These are phyloP conservation scores for Brachionus sp. DNA, from an alignment of 1,140 invertebrate genomes.

Conservation along the genomic window DNA sequence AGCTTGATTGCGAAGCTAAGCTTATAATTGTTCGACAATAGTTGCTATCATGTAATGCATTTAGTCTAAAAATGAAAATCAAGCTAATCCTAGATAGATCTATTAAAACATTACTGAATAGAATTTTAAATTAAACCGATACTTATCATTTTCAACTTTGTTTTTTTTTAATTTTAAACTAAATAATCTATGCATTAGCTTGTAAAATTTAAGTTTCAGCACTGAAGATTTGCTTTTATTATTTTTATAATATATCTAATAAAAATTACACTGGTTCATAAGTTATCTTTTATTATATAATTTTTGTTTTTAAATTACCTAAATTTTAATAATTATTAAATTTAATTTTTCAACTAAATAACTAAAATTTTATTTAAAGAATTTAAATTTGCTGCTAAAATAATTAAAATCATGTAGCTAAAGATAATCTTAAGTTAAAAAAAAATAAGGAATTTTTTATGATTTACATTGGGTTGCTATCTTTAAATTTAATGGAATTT, in stretches of 20 bases:
- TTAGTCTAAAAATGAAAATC: not conserved
- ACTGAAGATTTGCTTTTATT: not conserved
- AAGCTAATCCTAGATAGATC: not conserved
- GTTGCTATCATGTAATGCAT: not conserved
- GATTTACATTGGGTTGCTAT: not conserved
- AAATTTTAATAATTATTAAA: not conserved
- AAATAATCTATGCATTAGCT: too few species aligned
- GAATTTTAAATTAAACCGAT: not conserved
- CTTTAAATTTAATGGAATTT: too few species aligned
- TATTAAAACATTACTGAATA: not conserved
- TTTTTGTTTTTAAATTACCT: not conserved
- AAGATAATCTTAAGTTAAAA: not conserved
- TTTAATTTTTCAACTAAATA: not conserved
- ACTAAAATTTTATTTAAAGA: not conserved
- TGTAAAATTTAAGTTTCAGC: too few species aligned
- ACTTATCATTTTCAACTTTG: not conserved
- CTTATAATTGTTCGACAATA: not conserved
- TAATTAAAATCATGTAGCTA: not conserved
- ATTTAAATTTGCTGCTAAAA: not conserved
- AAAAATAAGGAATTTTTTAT: not conserved
- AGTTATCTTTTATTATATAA: not conserved
- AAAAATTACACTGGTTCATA: not conserved
- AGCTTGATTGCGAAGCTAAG: not conserved
- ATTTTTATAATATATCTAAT: not conserved
- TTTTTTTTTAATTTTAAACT: not conserved